phyloP scores from a whole-genome alignment of 2,113 vertebrate genomes.

The Bambusicola thoracicus region DNA sequence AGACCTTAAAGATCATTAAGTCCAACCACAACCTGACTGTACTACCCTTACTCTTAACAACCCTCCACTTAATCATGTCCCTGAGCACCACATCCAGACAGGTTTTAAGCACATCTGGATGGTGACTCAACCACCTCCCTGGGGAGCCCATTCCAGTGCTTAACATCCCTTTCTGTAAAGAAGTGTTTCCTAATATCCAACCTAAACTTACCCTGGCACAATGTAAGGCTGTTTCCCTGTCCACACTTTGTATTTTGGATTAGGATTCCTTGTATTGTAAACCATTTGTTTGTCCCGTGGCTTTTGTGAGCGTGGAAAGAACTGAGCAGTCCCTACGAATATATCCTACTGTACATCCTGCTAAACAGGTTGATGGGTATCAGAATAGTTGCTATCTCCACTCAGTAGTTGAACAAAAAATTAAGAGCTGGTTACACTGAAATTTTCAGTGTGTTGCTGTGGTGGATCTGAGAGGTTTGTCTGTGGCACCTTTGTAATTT shows the following conservation, averaged over 20 bases:
- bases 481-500: neutral
- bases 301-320: neutral
- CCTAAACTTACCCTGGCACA: no score
- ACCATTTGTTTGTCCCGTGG: fast-evolving
- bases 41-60: no score
- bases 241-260: fast-evolving
- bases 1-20: no score
- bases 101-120: no score
- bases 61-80: no score
- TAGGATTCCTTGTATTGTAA: neutral
- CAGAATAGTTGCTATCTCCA: neutral
- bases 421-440: neutral
- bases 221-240: no score
- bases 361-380: neutral
- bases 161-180: no score
- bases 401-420: neutral
- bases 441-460: neutral
- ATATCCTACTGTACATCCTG: neutral
- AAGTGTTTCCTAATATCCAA: no score
- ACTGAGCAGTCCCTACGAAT: neutral
- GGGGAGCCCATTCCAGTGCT: no score
- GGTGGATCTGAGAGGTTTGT: neutral
- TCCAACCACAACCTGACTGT: no score
- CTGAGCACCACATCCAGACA: no score
- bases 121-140: no score